Percentiles rank a stretch among this genome's conserved stretches.
Conservation (phyloP, 2,888 invertebrate species). For the Allolobophora icterica region DNA sequence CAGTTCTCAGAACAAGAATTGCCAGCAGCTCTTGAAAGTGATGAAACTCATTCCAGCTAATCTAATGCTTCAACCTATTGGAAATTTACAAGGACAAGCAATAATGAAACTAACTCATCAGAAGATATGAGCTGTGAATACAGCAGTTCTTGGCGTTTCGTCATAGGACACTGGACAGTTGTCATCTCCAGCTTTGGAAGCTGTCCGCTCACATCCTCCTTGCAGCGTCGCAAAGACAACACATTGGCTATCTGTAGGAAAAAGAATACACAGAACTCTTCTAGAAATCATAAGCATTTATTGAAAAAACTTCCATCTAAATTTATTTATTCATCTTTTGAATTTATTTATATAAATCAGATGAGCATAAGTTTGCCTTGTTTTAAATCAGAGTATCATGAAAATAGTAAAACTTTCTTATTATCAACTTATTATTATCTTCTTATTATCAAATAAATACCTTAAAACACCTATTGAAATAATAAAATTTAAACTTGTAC, state of each 20-base stretch:
- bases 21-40: not conserved
- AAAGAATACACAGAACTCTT: not conserved
- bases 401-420: not conserved
- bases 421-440: not conserved
- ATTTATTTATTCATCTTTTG: not conserved
- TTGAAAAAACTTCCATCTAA: not conserved
- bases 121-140: constrained; percentile 14
- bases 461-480: not conserved
- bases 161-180: not conserved
- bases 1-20: not conserved
- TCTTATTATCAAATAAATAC: not conserved
- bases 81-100: not conserved
- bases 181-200: constrained; percentile 8
- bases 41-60: not conserved
- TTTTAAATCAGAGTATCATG: not conserved
- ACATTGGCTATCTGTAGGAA: not conserved
- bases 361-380: not conserved
- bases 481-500: not conserved
- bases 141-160: not conserved
- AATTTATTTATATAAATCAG: not conserved
- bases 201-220: constrained; percentile 3
- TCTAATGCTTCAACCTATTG: not conserved
- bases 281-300: not conserved
- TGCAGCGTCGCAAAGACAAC: constrained; percentile 5
- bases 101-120: not conserved